Percentiles rank a stretch among this genome's conserved stretches.
These are phyloP conservation scores for Cryptocephalus primarius DNA, from an alignment of 2,888 invertebrate species.

Conservation along the genomic window DNA sequence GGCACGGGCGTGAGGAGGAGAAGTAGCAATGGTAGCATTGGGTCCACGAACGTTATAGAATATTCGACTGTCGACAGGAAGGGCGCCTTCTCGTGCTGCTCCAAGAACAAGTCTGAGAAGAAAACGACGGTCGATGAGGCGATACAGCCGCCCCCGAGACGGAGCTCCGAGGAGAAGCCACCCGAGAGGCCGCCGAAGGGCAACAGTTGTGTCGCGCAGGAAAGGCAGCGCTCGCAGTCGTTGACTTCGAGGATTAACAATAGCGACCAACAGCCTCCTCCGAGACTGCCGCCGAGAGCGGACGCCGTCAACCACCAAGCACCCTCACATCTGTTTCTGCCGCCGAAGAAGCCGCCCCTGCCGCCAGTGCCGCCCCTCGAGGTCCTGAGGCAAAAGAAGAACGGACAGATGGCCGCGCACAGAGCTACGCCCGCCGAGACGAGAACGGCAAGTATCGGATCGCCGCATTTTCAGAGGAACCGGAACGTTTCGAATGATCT, in stretches of 20 bases:
- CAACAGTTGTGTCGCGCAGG: constrained; percentile 35
- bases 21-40: constrained; percentile 44
- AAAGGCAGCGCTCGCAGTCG: constrained; percentile 47
- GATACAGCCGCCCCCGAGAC: constrained; percentile 54
- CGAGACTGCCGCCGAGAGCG: constrained; percentile 45
- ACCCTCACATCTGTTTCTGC: constrained; percentile 45
- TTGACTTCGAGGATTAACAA: constrained; percentile 24
- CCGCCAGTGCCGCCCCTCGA: constrained; percentile 59
- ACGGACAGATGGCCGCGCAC: constrained; percentile 28
- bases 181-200: constrained; percentile 59
- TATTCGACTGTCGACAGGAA: constrained; percentile 63
- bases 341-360: constrained; percentile 62
- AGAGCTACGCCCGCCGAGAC: constrained; percentile 32
- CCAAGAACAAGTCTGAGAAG: constrained; percentile 46
- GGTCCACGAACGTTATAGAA: constrained; percentile 46
- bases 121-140: constrained; percentile 6
- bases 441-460: constrained; percentile 51
- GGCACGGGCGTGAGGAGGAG: constrained; percentile 13
- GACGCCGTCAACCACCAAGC: constrained; percentile 31
- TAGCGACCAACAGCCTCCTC: constrained; percentile 21
- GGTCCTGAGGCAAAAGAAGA: constrained; percentile 45
- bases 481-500: constrained; percentile 47
- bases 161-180: constrained; percentile 47
- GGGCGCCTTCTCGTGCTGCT: constrained; percentile 60
- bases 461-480: constrained; percentile 52